Evolutionary conservation across 2,113 vertebrate species (phyloP).

Genomic region (Rhabdomys dilectus): DNA sequence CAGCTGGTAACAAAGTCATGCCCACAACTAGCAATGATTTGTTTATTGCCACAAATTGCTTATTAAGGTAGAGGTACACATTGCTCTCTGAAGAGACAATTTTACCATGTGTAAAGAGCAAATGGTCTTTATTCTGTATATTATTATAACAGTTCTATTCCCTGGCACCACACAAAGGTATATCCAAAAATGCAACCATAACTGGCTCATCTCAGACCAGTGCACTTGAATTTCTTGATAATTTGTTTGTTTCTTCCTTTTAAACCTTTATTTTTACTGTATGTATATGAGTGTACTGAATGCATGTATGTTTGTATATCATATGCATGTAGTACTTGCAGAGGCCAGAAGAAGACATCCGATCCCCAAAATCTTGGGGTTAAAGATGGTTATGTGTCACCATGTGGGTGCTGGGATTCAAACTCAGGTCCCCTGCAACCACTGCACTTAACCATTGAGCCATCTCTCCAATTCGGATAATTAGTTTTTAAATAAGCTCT

Average conservation of each 20-base stretch:
- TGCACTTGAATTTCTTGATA: not conserved
- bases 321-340: not conserved
- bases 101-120: not conserved
- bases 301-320: not conserved
- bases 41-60: slow-evolving; percentile 48
- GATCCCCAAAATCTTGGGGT: not conserved
- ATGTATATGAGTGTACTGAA: not conserved
- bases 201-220: not conserved
- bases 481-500: slow-evolving; percentile 36
- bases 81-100: slow-evolving; percentile 38
- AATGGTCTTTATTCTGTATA: not conserved
- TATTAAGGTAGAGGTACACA: slow-evolving; percentile 13
- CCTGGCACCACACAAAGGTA: not conserved
- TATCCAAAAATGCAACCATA: not conserved
- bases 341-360: not conserved
- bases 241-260: not conserved
- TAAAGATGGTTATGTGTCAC: not conserved
- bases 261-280: not conserved
- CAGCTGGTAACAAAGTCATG: not conserved
- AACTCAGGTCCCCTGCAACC: not conserved
- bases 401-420: not conserved
- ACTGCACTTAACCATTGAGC: not conserved
- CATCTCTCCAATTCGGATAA: not conserved
- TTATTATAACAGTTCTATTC: not conserved
- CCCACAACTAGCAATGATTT: not conserved